A percentile compares a stretch with the other conserved stretches of the same genome.
These are phyloP conservation scores for Lottia gigantea DNA, from an alignment of 2,888 invertebrate genomes.

Conservation along the genomic window DNA sequence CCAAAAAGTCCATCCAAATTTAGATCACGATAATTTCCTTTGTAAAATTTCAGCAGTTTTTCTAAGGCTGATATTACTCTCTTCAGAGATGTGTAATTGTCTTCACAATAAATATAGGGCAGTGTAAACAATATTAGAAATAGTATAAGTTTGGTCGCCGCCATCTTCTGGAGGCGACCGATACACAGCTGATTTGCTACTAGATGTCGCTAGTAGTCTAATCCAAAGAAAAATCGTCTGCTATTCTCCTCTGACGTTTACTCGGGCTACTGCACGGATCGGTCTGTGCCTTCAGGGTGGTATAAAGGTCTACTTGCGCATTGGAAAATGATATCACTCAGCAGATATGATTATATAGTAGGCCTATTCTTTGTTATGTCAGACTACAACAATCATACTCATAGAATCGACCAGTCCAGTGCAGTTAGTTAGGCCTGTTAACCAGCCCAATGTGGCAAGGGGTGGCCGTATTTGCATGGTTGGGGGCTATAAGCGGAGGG, in stretches of 20 bases:
- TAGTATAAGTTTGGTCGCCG: constrained; percentile 27
- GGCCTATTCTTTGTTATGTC: no score
- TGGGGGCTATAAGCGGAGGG: no score
- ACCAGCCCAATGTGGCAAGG: no score
- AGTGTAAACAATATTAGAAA: constrained; percentile 26
- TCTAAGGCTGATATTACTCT: constrained; percentile 45
- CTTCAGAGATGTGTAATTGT: constrained; percentile 30
- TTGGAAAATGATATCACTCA: no score
- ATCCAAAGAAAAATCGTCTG: not conserved
- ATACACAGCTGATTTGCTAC: constrained; percentile 7
- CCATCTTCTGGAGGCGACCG: constrained; percentile 28
- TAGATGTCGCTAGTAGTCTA: not conserved
- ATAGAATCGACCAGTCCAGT: no score
- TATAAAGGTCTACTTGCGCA: no score
- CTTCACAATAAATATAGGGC: constrained; percentile 21
- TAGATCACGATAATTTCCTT: constrained; percentile 44
- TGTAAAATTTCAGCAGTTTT: constrained; percentile 50
- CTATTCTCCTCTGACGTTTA: no score
- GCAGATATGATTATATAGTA: no score
- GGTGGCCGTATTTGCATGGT: no score
- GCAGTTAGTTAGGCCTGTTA: no score
- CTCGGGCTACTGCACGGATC: no score
- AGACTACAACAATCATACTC: no score
- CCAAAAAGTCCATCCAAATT: constrained; percentile 64
- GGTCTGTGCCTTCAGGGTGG: not conserved